Evolutionary conservation across 2,113 vertebrate species (phyloP).

Genomic region (Sialia sialis): DNA sequence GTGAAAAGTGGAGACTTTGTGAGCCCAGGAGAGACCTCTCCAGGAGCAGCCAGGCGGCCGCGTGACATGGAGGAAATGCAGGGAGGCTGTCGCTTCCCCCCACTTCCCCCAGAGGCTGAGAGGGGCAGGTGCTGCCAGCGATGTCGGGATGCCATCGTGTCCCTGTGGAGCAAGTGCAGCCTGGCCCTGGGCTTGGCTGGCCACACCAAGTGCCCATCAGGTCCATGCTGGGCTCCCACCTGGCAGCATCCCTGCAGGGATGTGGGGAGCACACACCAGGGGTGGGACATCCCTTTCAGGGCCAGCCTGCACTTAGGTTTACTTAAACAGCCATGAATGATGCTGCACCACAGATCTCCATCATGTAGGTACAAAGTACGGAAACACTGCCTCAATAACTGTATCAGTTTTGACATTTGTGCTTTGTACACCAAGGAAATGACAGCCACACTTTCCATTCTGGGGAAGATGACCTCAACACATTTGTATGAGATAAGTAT

Average conservation of each 20-base stretch:
- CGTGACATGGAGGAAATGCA: accelerated
- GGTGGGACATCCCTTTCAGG: neutral
- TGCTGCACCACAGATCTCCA: neutral
- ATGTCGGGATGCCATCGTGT: accelerated
- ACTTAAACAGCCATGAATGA: neutral
- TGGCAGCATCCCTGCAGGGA: neutral
- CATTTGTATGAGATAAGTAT: neutral
- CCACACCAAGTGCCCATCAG: neutral
- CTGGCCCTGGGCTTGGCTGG: accelerated
- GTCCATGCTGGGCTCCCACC: neutral
- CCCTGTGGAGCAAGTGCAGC: accelerated
- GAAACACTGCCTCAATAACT: neutral
- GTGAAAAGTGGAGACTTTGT: neutral
- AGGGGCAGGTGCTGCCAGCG: neutral
- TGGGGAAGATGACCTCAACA: neutral
- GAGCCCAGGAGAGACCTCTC: neutral
- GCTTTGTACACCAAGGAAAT: neutral
- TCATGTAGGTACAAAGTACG: accelerated
- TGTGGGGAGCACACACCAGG: neutral
- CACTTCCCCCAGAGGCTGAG: neutral
- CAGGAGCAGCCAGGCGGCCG: accelerated
- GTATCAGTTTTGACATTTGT: neutral
- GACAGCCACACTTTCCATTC: neutral
- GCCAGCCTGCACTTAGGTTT: neutral
- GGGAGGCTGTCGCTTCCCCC: neutral